Base-by-base conservation (phyloP, 2,888 invertebrate species). In the Ormyrus nitidulus region DNA sequence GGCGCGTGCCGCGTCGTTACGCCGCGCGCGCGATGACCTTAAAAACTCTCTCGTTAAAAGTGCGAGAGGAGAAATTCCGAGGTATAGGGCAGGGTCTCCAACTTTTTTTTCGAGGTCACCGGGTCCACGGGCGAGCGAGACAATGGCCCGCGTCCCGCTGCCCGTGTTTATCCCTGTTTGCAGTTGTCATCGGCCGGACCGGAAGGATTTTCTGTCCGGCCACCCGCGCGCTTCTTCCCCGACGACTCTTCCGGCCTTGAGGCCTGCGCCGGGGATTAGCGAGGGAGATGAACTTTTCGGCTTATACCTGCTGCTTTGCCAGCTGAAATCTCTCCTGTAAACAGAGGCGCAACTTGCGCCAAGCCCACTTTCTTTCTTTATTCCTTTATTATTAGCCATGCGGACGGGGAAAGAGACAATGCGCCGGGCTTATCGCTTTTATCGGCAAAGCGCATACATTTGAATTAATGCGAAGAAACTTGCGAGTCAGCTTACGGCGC, bases 371-470 rank as follows among this genome's bases (percentile, higher is more conserved):
- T 74, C 73, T 68, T 69, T 81, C 81, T 75, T 78, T 59, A 82
- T 84, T 83, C 81, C 73, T 73, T 73, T 69, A 59, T 64, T 80
- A 71, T 80, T 34, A 34, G 34, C 34, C 51, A 34, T 10, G 5
- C 19, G 13, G 61, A 44, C 34, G 34, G 34, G 13, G 48, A 49
- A 69, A 75, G 75, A 85, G 83, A 86, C 85, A 84, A 84, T 84
- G 81, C 81, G 69, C 79, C 65, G 62, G 58, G 78, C 80, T 80
- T 76, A 80, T 80, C 75, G 66, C 51, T 75, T 81, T 65, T 77
- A 81, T 77, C 72, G 70, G 51, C 72, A 80, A 84, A 85, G 85
- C 82, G 85, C 85, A 87, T 87, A 86, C 82, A 87, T 87, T 86
- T 84, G 83, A 87, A 86, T 86, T 86, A 84, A 84, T 87, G 62